Evolutionary conservation across 2,113 vertebrate genomes (phyloP), one percentile per base, ranked within the genome.

Genomic region (Gadus chalcogrammus): DNA sequence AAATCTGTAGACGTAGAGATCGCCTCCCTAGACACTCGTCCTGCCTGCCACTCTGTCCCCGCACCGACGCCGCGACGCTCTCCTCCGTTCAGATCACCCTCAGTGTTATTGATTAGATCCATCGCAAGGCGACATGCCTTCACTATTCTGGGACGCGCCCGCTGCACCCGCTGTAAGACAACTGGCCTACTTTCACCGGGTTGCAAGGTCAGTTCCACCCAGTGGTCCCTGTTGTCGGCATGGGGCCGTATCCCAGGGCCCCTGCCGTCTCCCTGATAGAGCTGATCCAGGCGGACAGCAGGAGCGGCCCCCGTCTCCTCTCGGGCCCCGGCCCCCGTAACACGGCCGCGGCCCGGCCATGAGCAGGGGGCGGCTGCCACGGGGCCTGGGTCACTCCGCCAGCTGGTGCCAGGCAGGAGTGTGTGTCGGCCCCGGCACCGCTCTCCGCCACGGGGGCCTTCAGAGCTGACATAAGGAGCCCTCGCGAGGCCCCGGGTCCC

Each of bases 271-370:
- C 75, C 74, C 70, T 75, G 69, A 20, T 59, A 82, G 80, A 87
- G 78, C 76, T 91, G 90, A 92, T 89, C 75, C 58, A 69, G 76
- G 77, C 83, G 79, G 92, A 89, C 91, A 91, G 90, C 76, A 72
- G 53, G 20, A 35, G 78, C 74, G 85, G 83, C 83, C 76, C 76
- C 71, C 75, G 79, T 82, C 77, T 80, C 83, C 83, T 88, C 78
- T 83, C 75, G 82, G 77, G 78, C 78, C 84, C 8, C 24, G 65
- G 80, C 69, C 72, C 82, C 71, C 73, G 77, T 77, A 72, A 81
- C 77, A 77, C 73, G 18, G 65, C 73, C 1, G 17, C 73, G 83
- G 84, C 82, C 79, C 12, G 61, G 68, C 62, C 65, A 60, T n/a
- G 67, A 63, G 56, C 35, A 13, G 28, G 76, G 83, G 84, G 81